phyloP scores from a whole-genome alignment of 2,888 invertebrate genomes.

The Hyposoter didymator region DNA sequence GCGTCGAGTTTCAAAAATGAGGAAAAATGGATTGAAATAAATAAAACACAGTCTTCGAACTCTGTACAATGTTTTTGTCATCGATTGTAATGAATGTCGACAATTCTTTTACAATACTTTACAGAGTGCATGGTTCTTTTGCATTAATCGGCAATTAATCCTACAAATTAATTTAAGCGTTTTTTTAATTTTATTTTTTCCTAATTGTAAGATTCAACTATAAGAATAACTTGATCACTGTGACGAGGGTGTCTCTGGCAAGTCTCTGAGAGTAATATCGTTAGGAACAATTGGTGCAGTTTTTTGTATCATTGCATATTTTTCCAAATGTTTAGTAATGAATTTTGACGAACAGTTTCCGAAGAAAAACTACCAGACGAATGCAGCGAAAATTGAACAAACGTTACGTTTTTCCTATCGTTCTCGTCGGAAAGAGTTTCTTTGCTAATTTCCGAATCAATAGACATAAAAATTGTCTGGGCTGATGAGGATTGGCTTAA shows the following conservation, averaged over 20 bases:
- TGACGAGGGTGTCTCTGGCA: neutral
- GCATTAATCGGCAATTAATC: neutral
- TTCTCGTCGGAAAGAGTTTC: neutral
- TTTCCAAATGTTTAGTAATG: neutral
- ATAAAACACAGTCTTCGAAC: neutral
- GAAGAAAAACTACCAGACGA: neutral
- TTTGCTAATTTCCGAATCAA: too few relatives aligned
- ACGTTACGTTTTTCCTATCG: neutral
- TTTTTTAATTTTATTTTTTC: neutral
- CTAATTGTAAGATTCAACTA: neutral
- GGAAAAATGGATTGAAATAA: neutral
- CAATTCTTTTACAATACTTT: constrained; percentile 12
- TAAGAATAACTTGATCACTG: constrained; percentile 10
- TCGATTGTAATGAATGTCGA: neutral
- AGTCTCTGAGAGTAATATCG: neutral
- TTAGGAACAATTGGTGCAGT: neutral
- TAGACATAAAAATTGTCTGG: neutral
- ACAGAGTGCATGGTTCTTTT: neutral
- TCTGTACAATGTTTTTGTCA: constrained; percentile 28
- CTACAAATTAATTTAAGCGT: constrained; percentile 10
- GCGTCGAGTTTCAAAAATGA: neutral
- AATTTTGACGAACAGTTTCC: neutral
- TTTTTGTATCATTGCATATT: neutral
- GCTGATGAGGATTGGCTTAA: neutral
- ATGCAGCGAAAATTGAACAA: neutral